These are phyloP conservation scores for Lagopus leucura DNA, from an alignment of 2,113 vertebrate species.

Conservation along the genomic window DNA sequence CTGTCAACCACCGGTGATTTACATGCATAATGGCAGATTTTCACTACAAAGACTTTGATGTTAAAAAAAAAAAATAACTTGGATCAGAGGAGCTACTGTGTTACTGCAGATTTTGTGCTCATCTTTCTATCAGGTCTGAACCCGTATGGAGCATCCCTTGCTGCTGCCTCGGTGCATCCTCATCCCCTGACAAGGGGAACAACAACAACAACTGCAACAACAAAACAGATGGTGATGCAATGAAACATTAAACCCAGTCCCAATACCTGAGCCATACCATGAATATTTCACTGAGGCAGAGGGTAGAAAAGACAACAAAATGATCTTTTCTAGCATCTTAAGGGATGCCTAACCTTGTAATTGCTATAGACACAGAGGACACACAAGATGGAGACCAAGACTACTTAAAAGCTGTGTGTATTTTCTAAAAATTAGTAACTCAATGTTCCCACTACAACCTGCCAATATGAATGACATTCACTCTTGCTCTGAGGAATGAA, in stretches of 20 bases:
- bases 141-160: conserved; percentile 13
- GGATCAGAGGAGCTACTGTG: conserved; percentile 17
- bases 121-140: neutral
- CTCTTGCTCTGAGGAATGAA: conserved; percentile 56
- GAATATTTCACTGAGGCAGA: conserved; percentile 52
- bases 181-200: neutral
- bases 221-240: conserved; percentile 33
- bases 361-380: conserved; percentile 9
- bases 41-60: conserved; percentile 6
- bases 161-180: neutral
- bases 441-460: conserved; percentile 47
- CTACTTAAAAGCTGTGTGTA: neutral
- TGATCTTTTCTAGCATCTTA: conserved; percentile 38
- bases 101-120: neutral
- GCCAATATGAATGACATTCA: conserved; percentile 65
- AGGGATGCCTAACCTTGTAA: conserved; percentile 10
- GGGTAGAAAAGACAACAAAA: conserved; percentile 13
- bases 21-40: conserved; percentile 28
- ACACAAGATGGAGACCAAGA: neutral
- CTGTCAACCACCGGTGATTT: neutral
- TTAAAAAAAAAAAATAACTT: neutral
- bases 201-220: neutral
- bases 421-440: conserved; percentile 52
- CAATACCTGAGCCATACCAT: conserved; percentile 11
- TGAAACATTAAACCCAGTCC: conserved; percentile 58